These are phyloP conservation scores for Sipunculus nudus DNA, from an alignment of 2,888 invertebrate genomes.

Conservation along the genomic window DNA sequence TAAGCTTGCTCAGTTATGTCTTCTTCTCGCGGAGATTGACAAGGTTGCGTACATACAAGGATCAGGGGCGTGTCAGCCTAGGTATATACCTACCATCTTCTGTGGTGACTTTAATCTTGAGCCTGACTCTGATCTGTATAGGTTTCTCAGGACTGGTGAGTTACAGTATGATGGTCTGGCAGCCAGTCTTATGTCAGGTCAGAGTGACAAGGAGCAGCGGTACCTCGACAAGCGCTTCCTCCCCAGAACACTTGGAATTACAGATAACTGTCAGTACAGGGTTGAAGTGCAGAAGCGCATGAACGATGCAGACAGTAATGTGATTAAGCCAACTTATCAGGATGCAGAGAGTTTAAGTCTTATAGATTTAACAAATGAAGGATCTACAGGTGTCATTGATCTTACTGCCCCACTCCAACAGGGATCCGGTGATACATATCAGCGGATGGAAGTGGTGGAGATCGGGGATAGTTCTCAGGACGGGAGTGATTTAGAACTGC, in stretches of 20 bases:
- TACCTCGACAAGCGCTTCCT: constrained; percentile 52
- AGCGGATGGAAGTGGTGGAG: no score
- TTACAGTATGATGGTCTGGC: constrained; percentile 67
- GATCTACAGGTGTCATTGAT: no score
- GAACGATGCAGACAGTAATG: neutral
- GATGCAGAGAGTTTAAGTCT: no score
- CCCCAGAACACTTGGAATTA: constrained; percentile 65
- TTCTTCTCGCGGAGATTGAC: constrained; percentile 86
- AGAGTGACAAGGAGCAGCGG: constrained; percentile 46
- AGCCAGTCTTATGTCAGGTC: constrained; percentile 62
- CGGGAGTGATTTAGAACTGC: no score
- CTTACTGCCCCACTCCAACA: neutral
- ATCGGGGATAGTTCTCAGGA: no score
- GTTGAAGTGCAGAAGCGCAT: constrained; percentile 20
- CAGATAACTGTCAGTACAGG: constrained; percentile 67
- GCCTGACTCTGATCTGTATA: constrained; percentile 78
- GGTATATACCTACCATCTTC: constrained; percentile 81
- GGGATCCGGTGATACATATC: no score
- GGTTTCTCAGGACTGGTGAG: constrained; percentile 75
- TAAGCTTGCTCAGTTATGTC: constrained; percentile 85
- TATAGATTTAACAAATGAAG: no score
- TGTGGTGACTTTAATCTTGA: constrained; percentile 93
- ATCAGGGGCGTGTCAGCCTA: neutral
- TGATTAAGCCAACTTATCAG: neutral
- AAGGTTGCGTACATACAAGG: constrained; percentile 70